Conservation (phyloP, 1,140 invertebrate genomes). For the Bombus turneri region DNA sequence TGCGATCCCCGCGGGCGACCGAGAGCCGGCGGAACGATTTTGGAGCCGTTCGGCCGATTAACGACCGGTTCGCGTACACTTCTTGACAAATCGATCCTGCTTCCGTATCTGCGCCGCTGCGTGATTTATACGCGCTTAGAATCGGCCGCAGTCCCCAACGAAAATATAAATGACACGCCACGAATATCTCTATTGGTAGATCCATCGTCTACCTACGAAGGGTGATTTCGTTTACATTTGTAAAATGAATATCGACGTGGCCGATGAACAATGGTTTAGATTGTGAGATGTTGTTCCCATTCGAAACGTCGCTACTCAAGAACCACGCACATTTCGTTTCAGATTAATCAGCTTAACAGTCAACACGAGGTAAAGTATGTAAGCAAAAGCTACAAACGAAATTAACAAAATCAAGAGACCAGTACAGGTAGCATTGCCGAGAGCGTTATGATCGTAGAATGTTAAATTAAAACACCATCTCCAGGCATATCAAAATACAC, state of each 20-base stretch:
- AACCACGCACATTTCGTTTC: no score
- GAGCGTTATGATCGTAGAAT: no score
- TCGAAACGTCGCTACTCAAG: no score
- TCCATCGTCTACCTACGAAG: neutral
- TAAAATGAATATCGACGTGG: neutral
- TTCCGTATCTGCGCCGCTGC: constrained; percentile 57
- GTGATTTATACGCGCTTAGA: constrained; percentile 63
- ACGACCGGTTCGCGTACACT: constrained; percentile 56
- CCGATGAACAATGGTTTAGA: neutral
- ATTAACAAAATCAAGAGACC: no score
- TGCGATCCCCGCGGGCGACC: constrained; percentile 52
- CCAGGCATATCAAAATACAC: no score
- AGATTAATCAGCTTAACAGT: no score
- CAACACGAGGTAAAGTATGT: no score
- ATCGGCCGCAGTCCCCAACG: neutral
- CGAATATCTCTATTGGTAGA: constrained; percentile 22
- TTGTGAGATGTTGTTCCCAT: no score
- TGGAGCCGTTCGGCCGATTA: constrained; percentile 41
- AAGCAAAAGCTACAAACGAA: no score
- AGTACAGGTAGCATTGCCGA: no score
- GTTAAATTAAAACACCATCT: no score
- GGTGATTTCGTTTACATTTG: constrained; percentile 5
- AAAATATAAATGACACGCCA: constrained; percentile 33
- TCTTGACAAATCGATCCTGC: constrained; percentile 65
- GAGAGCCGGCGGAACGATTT: constrained; percentile 53